A percentile compares a stretch with the other conserved stretches of the same genome.
phyloP scores from a whole-genome alignment of 2,797 vertebrate genomes.

The Catostomus latipinnis region DNA sequence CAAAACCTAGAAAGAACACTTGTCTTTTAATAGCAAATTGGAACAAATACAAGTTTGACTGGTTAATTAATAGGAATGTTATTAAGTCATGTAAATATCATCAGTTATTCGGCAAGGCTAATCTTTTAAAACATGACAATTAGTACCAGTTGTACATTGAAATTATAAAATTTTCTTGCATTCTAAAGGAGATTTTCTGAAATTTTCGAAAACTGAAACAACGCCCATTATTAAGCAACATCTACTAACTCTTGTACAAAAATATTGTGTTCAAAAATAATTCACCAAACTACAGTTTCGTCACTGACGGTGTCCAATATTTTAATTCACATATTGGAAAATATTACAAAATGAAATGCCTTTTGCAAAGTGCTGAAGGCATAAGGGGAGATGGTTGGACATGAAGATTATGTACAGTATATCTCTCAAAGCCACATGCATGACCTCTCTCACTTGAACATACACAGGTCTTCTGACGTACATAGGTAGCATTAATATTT shows the following conservation, averaged over 20 bases:
- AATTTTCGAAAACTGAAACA: neutral
- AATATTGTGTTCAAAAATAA: neutral
- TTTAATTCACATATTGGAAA: slow-evolving; percentile 69
- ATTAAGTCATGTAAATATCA: neutral
- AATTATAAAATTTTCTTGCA: too few relatives aligned
- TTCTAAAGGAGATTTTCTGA: neutral
- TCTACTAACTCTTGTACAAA: too few relatives aligned
- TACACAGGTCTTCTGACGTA: slow-evolving; percentile 46
- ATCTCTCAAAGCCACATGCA: slow-evolving; percentile 45
- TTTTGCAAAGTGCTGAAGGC: slow-evolving; percentile 67
- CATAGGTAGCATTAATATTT: slow-evolving; percentile 66
- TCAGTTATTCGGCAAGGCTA: neutral
- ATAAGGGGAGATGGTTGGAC: slow-evolving; percentile 54
- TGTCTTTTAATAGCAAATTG: neutral
- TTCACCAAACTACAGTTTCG: slow-evolving; percentile 12
- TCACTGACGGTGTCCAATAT: slow-evolving; percentile 61
- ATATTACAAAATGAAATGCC: slow-evolving; percentile 69
- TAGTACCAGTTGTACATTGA: too few relatives aligned
- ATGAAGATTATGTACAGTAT: slow-evolving; percentile 53
- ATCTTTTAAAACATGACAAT: neutral
- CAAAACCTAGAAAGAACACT: neutral
- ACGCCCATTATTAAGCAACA: neutral
- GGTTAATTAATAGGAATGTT: neutral
- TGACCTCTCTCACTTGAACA: slow-evolving; percentile 32
- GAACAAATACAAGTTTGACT: neutral